Conservation (phyloP, 2,888 invertebrate genomes). For the Drosophila austrosaltans region DNA sequence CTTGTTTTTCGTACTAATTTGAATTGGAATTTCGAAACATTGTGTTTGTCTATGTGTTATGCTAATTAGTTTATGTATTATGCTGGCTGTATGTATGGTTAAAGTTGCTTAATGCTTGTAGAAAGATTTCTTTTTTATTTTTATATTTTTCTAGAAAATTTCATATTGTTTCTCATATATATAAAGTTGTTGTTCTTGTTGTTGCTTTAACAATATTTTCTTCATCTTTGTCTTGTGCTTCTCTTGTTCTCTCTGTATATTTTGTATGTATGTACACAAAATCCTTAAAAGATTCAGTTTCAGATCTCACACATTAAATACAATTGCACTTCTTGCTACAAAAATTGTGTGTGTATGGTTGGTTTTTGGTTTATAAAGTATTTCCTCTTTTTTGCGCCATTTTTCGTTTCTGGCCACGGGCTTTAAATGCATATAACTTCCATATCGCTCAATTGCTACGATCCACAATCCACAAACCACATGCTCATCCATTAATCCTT, state of each 20-base stretch:
- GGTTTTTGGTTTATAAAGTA: slow-evolving; percentile 8
- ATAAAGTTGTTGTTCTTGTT: slow-evolving; percentile 62
- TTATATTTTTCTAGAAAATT: slow-evolving; percentile 54
- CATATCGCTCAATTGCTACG: not conserved
- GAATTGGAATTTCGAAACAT: slow-evolving; percentile 59
- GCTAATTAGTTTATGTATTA: slow-evolving; percentile 47
- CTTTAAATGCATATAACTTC: slow-evolving; percentile 1
- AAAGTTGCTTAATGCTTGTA: slow-evolving; percentile 43
- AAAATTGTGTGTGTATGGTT: slow-evolving; percentile 55
- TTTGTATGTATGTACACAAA: slow-evolving; percentile 36
- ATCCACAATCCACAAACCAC: slow-evolving; percentile 1
- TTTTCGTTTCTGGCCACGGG: not conserved
- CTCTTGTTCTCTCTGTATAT: slow-evolving; percentile 23
- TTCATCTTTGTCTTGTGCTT: not conserved
- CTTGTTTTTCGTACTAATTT: not conserved
- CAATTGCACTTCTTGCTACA: slow-evolving; percentile 64
- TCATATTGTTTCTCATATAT: slow-evolving; percentile 32
- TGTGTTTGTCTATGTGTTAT: slow-evolving; percentile 41
- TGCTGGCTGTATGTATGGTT: slow-evolving; percentile 34
- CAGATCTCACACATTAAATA: slow-evolving; percentile 42
- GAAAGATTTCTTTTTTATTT: slow-evolving; percentile 47
- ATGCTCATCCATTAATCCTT: not conserved
- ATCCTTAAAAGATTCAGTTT: slow-evolving; percentile 25
- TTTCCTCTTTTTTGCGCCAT: not conserved
- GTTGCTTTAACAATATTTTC: slow-evolving; percentile 20